These are phyloP conservation scores for Allacma fusca DNA, from an alignment of 2,888 invertebrate genomes.

Conservation along the genomic window DNA sequence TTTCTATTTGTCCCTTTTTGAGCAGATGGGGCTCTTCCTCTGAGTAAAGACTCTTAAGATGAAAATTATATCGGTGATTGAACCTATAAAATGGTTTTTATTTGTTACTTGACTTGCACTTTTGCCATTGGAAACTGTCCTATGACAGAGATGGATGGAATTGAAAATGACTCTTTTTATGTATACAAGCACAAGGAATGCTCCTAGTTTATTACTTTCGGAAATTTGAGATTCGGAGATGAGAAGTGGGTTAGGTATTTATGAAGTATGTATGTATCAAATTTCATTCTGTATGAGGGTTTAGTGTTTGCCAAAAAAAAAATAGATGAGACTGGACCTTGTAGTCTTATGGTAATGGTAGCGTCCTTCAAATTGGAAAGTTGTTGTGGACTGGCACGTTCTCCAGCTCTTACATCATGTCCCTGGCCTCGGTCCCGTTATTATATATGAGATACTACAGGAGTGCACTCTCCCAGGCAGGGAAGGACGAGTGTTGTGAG, in stretches of 20 bases:
- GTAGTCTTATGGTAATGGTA: neutral
- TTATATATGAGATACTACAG: too few species aligned
- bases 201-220: neutral
- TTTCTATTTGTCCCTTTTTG: too few species aligned
- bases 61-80: too few species aligned
- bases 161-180: neutral
- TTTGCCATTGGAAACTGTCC: neutral
- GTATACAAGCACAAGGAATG: neutral
- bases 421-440: too few species aligned
- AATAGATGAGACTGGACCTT: neutral
- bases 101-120: conserved; percentile 9
- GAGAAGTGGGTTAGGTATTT: conserved; percentile 5
- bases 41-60: too few species aligned
- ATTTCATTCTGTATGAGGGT: neutral
- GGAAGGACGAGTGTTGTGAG: neutral
- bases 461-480: too few species aligned
- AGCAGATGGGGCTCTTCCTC: too few species aligned
- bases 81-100: neutral
- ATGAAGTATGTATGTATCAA: neutral
- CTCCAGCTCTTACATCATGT: too few species aligned
- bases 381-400: too few species aligned
- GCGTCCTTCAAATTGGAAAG: neutral
- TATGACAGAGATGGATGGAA: neutral
- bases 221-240: neutral
- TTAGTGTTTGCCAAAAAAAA: neutral